A percentile compares a stretch with the other conserved stretches of the same genome.
These are phyloP conservation scores for Thaumatotibia leucotreta DNA, from an alignment of 1,140 invertebrate genomes.

Conservation along the genomic window DNA sequence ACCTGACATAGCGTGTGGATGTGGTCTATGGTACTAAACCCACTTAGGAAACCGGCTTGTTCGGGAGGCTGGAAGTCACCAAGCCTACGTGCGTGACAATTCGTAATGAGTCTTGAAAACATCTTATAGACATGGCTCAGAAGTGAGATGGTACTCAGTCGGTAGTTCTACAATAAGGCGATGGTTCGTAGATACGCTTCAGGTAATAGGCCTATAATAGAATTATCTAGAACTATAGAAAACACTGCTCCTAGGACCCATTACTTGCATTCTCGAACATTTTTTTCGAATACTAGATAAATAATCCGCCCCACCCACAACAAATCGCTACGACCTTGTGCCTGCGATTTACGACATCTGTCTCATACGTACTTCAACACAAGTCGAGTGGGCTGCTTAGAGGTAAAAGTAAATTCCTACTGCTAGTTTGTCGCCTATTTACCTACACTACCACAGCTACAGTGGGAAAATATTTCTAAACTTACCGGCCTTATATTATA, in stretches of 20 bases:
- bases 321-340: not conserved
- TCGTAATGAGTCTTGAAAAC: too few species aligned
- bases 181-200: not conserved
- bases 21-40: too few species aligned
- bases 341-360: slow-evolving; percentile 9
- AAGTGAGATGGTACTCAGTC: too few species aligned
- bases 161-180: not conserved
- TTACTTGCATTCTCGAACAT: not conserved
- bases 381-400: not conserved
- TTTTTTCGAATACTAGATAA: not conserved
- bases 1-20: too few species aligned
- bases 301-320: not conserved
- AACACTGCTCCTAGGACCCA: not conserved
- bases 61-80: too few species aligned
- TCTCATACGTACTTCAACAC: not conserved
- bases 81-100: too few species aligned
- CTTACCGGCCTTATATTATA: too few species aligned
- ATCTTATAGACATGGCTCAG: too few species aligned
- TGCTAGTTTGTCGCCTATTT: not conserved
- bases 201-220: too few species aligned
- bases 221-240: too few species aligned
- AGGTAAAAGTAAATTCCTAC: not conserved
- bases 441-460: not conserved
- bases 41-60: too few species aligned
- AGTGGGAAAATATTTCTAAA: not conserved